These are phyloP conservation scores for Bergia puertoricense DNA, from an alignment of 92 coral and sea anemone species.

Conservation along the genomic window DNA sequence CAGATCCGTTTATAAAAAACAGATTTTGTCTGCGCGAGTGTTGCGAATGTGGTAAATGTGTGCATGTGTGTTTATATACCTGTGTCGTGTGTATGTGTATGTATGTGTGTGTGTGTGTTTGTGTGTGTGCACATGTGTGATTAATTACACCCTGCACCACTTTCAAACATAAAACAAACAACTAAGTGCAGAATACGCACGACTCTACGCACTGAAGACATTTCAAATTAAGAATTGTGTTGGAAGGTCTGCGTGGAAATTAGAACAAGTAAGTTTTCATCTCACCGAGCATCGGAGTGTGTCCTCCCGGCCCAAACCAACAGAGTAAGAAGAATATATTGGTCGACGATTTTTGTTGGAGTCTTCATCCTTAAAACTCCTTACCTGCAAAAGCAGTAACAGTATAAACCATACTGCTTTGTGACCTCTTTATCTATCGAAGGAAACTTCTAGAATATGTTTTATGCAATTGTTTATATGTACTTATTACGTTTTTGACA, in stretches of 20 bases:
- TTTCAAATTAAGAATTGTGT: neutral
- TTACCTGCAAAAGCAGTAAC: neutral
- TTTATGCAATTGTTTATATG: neutral
- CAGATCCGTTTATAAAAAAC: too few relatives aligned
- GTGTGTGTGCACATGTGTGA: neutral
- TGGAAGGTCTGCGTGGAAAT: neutral
- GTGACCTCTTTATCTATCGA: neutral
- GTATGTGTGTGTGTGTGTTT: neutral
- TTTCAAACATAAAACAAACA: neutral
- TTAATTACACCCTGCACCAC: neutral
- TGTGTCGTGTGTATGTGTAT: neutral
- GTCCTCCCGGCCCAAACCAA: neutral
- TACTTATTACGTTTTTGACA: neutral
- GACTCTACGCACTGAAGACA: neutral
- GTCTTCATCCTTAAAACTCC: neutral
- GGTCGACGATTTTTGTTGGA: neutral
- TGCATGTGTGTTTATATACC: neutral
- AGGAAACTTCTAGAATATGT: neutral
- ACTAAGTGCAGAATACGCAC: neutral
- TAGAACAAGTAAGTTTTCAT: neutral
- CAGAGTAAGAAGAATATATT: neutral
- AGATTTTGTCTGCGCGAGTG: too few relatives aligned
- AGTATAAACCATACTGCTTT: neutral
- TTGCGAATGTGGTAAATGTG: too few relatives aligned
- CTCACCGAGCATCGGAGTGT: constrained; percentile 12